These are phyloP conservation scores for Leptocoma aspasia DNA, from an alignment of 2,113 vertebrate genomes.

Conservation along the genomic window DNA sequence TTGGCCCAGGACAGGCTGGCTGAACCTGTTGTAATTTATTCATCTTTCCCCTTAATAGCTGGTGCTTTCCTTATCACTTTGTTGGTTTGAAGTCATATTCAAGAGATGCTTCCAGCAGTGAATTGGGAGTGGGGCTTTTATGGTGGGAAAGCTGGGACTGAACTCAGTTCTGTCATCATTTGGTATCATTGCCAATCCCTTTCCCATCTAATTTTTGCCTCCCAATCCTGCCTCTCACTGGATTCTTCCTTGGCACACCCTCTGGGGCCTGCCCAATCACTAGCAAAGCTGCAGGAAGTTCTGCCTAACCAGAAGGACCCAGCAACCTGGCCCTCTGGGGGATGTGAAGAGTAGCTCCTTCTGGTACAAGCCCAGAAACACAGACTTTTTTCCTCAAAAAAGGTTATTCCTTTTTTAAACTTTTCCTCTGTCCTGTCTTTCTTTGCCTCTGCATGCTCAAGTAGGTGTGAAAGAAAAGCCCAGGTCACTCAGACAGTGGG, in stretches of 20 bases:
- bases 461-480: not conserved
- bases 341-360: not conserved
- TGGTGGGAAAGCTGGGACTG: not conserved
- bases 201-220: not conserved
- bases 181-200: not conserved
- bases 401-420: not conserved
- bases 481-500: rapidly evolving
- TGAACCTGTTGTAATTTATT: not conserved
- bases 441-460: not conserved
- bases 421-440: not conserved
- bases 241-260: not conserved
- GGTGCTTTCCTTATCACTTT: not conserved
- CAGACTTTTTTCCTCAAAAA: rapidly evolving
- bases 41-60: not conserved
- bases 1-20: not conserved
- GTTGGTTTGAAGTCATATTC: not conserved
- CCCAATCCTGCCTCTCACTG: not conserved
- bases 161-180: not conserved
- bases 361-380: not conserved
- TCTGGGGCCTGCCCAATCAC: not conserved
- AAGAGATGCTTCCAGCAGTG: conserved; percentile 15
- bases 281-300: not conserved
- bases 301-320: not conserved
- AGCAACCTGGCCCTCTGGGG: not conserved
- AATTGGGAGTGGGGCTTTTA: conserved; percentile 12